Evolutionary conservation across 64 coral and sea anemone species (phyloP).

Genomic region (Montipora foliosa): DNA sequence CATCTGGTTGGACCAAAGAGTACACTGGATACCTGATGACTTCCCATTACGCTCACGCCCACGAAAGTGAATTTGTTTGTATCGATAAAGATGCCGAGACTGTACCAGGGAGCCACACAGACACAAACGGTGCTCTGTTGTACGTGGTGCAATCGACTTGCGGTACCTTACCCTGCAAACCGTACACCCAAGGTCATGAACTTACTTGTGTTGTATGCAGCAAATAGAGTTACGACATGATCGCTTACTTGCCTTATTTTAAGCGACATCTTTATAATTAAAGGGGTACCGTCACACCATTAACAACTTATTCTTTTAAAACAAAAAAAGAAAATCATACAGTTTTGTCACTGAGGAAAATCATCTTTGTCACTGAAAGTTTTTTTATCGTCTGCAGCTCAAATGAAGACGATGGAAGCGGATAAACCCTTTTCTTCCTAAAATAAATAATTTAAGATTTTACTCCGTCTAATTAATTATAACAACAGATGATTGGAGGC

Average conservation of each 20-base stretch:
- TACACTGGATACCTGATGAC: conserved; percentile 72
- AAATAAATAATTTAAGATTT: no score
- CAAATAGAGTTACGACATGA: background rate
- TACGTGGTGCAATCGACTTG: conserved; percentile 6
- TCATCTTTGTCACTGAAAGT: no score
- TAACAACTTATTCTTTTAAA: no score
- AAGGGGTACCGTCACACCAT: no score
- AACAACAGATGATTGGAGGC: no score
- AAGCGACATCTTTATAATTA: background rate
- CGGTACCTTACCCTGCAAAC: conserved; percentile 14
- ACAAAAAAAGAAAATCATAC: no score
- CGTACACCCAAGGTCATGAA: conserved; percentile 17
- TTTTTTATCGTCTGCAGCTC: no score
- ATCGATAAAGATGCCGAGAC: conserved; percentile 25
- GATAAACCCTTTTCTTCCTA: no score
- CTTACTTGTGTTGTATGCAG: conserved; percentile 54
- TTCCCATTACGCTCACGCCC: background rate
- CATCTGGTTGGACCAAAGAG: conserved; percentile 50
- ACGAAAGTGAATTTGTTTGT: conserved; percentile 37
- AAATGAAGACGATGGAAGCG: no score
- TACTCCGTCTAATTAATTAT: no score
- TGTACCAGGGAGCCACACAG: background rate
- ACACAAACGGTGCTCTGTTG: conserved; percentile 32
- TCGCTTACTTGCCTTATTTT: background rate
- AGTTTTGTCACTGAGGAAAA: no score